Evolutionary conservation across 2,888 invertebrate genomes (phyloP).

Genomic region (Entomobrya proxima): DNA sequence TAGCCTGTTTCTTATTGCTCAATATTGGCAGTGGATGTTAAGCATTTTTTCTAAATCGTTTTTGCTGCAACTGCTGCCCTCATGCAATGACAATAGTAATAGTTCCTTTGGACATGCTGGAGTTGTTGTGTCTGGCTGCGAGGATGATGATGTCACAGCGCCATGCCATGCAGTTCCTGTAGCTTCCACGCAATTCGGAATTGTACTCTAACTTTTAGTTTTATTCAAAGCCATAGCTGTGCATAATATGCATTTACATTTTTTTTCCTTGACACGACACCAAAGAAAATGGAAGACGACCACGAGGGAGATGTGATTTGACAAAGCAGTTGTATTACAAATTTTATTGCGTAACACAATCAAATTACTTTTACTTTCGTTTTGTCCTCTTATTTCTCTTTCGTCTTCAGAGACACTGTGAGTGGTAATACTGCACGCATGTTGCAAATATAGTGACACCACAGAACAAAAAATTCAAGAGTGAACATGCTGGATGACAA

Average conservation of each 20-base stretch:
- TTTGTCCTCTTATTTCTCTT: background rate
- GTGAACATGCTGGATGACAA: background rate
- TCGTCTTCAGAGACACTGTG: too few relatives aligned
- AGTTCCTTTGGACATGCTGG: background rate
- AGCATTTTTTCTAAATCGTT: too few relatives aligned
- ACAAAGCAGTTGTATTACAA: conserved; percentile 23
- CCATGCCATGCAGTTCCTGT: background rate
- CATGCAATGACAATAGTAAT: background rate
- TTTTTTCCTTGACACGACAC: background rate
- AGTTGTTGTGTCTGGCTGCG: background rate
- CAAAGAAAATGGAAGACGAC: background rate
- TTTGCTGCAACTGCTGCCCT: background rate
- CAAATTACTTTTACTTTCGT: background rate
- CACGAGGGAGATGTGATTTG: conserved; percentile 9
- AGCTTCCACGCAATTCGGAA: background rate
- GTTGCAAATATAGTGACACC: too few relatives aligned
- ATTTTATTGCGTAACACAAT: conserved; percentile 19
- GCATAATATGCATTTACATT: background rate
- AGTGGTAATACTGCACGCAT: too few relatives aligned
- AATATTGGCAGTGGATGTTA: too few relatives aligned
- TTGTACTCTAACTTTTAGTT: background rate
- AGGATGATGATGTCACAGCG: background rate
- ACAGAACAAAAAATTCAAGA: too few relatives aligned
- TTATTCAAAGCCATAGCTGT: background rate
- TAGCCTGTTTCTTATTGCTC: background rate